Evolutionary conservation across 2,797 vertebrate species (phyloP).

Genomic region (Hypotaenidia philippensis): DNA sequence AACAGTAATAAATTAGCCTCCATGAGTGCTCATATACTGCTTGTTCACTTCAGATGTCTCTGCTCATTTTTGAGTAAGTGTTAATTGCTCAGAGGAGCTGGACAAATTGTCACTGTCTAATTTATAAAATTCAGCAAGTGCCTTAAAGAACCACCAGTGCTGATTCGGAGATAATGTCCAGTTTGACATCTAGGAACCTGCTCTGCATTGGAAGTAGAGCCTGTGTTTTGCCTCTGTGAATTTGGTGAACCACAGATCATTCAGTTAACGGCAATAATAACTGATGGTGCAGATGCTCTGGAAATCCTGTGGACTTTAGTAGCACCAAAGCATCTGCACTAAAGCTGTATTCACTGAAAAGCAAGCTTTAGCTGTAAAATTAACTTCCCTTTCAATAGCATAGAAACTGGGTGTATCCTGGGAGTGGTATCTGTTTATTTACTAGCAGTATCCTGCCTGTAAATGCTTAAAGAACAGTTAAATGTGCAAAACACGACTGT

Average conservation of each 20-base stretch:
- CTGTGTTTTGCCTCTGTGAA: not conserved
- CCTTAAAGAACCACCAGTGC: not conserved
- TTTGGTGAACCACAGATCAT: not conserved
- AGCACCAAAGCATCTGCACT: not conserved
- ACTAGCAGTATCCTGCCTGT: not conserved
- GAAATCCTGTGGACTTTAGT: not conserved
- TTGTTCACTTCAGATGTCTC: not conserved
- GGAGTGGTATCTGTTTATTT: not conserved
- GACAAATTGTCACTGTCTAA: not conserved
- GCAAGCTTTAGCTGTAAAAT: not conserved
- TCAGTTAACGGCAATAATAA: not conserved
- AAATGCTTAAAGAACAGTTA: not conserved
- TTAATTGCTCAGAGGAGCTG: not conserved
- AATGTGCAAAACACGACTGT: not conserved
- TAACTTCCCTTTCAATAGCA: not conserved
- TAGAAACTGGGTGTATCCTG: not conserved
- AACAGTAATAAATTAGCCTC: not conserved
- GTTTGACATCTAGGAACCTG: not conserved
- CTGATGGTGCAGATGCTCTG: not conserved
- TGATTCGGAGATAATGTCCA: not conserved
- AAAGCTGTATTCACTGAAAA: not conserved
- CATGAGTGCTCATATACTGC: not conserved
- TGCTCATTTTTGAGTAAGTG: not conserved
- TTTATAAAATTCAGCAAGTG: not conserved
- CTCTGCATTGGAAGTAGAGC: not conserved